Evolutionary conservation across 2,797 vertebrate species (phyloP).

Genomic region (Eulemur mongoz): DNA sequence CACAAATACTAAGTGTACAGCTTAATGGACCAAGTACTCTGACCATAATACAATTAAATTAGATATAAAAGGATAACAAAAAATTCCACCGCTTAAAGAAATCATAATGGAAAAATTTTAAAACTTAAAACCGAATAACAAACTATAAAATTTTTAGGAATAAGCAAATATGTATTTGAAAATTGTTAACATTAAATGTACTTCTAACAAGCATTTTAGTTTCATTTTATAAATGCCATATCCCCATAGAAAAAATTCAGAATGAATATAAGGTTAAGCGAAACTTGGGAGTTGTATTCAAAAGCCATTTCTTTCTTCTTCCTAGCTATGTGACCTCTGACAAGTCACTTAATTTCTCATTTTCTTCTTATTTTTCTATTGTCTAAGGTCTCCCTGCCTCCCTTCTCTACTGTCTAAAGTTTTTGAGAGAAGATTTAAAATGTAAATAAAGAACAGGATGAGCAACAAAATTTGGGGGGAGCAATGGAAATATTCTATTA

Average conservation of each 20-base stretch:
- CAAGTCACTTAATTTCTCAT: not conserved
- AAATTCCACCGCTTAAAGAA: not conserved
- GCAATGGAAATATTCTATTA: not conserved
- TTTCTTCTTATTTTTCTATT: not conserved
- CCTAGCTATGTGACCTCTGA: not conserved
- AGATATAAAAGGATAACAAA: not conserved
- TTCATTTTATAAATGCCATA: not conserved
- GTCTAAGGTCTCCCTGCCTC: not conserved
- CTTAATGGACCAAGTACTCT: not conserved
- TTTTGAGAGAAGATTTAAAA: slow-evolving; percentile 12
- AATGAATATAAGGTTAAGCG: not conserved
- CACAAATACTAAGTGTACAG: not conserved
- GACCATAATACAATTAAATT: not conserved
- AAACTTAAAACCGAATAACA: not conserved
- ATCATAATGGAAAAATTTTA: not conserved
- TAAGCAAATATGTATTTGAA: not conserved
- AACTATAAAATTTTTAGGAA: not conserved
- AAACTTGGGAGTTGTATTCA: not conserved
- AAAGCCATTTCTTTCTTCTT: not conserved
- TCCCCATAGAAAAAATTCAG: not conserved
- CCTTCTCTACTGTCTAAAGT: not conserved
- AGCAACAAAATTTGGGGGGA: not conserved
- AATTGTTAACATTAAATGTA: not conserved
- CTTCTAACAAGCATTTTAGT: not conserved
- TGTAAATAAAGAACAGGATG: not conserved